phyloP scores from a whole-genome alignment of 2,113 vertebrate genomes.

The Tetrao urogallus region DNA sequence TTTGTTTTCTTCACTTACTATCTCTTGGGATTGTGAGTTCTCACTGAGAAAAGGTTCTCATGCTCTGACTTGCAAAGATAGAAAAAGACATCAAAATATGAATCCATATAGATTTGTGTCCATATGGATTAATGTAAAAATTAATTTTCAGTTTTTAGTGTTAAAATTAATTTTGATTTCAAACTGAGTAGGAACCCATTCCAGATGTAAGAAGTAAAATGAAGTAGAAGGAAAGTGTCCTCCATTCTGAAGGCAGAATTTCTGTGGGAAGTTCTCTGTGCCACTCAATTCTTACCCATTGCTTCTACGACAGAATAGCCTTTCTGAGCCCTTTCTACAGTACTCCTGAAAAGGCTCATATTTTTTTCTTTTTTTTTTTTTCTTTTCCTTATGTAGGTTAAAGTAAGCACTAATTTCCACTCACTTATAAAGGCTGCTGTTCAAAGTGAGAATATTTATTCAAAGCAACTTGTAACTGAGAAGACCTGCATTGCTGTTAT shows the following conservation, averaged over 20 bases:
- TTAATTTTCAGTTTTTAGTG: neutral
- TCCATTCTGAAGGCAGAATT: neutral
- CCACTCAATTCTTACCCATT: neutral
- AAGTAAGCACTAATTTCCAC: neutral
- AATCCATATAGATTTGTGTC: neutral
- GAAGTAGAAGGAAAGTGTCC: neutral
- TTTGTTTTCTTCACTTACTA: neutral
- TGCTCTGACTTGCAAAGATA: neutral
- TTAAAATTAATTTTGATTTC: neutral
- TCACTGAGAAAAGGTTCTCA: constrained; percentile 5
- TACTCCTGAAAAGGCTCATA: neutral
- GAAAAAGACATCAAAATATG: neutral
- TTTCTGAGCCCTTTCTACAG: neutral
- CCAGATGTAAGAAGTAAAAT: neutral
- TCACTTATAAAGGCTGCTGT: too few species aligned
- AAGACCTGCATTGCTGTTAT: too few species aligned
- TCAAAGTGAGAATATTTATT: too few species aligned
- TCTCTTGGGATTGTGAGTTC: neutral
- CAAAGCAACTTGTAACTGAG: too few species aligned
- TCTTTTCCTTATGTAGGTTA: neutral
- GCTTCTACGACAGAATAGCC: neutral
- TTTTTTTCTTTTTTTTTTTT: neutral
- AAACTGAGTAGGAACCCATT: neutral
- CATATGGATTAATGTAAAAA: neutral
- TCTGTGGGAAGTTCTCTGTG: neutral